These are phyloP conservation scores for Vimba vimba DNA, from an alignment of 2,113 vertebrate species.

Conservation along the genomic window DNA sequence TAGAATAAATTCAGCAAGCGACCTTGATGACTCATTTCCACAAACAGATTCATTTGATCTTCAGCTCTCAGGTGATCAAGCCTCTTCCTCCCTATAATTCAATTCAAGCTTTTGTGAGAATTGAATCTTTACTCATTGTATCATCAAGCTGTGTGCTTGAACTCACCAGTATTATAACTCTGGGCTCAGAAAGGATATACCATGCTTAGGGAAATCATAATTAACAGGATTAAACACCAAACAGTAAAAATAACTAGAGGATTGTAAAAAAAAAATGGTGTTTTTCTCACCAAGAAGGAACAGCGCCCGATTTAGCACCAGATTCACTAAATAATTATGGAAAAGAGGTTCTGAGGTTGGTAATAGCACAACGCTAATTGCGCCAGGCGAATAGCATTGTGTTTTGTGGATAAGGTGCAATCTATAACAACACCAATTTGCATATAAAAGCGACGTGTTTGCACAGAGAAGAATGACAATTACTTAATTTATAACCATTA, in stretches of 20 bases:
- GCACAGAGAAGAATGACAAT: background rate
- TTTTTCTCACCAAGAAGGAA: no score
- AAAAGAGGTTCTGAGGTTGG: constrained; percentile 11
- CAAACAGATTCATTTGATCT: background rate
- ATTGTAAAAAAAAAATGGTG: background rate
- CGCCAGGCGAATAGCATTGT: background rate
- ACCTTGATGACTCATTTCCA: constrained; percentile 17
- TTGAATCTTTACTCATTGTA: constrained; percentile 11
- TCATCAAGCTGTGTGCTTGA: background rate
- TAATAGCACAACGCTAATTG: background rate
- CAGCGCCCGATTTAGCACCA: background rate
- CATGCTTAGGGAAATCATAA: background rate
- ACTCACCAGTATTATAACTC: background rate
- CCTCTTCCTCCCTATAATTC: background rate
- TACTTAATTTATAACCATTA: background rate
- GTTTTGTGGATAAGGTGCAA: background rate
- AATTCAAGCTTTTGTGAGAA: constrained; percentile 15
- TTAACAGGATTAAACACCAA: constrained; percentile 2
- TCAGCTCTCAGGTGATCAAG: background rate
- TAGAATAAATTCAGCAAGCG: background rate
- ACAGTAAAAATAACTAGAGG: background rate
- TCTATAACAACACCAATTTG: constrained; percentile 1
- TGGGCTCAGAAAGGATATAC: background rate
- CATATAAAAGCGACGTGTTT: constrained; percentile 2
- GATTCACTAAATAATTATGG: constrained; percentile 3